Base-by-base conservation (phyloP, 2,888 invertebrate species). In the Panzeria rudis region DNA sequence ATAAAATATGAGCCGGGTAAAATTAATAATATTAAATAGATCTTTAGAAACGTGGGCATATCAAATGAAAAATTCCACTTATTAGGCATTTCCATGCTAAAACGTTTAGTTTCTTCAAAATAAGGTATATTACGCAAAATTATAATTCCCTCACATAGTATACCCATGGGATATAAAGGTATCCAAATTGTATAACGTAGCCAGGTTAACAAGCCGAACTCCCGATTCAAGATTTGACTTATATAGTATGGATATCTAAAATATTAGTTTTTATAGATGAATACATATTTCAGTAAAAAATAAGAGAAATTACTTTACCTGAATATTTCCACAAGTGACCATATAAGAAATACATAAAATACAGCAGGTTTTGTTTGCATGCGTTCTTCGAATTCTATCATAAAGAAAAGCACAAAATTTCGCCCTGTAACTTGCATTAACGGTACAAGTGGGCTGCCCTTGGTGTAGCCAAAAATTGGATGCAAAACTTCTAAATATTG, bases 171-270 rank as follows among this genome's bases (percentile, higher is more conserved):
- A 92, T 98, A 99, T 0, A 98, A 94, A 0, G 97, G 95, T 87
- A 99, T 97, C 98, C 98, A 99, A 77, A 97, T 94, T 0, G 97
- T 96, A 92, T 99, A 98, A 17, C 99, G 94, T 3, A 99, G 93
- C 98, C 98, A 99, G 0, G 97, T 98, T 9, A 99, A 92, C 3
- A 96, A 89, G 61, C 94, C 94, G 41, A 96, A 93, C 82, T 97
- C 95, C 32, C 94, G 95, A 80, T 96, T 95, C 89, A 97, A 94
- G 0, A 97, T 93, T 89, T 96, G 96, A 0, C 96, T 94, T 90
- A 98, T 95, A 93, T 99, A 99, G 93, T 96, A 99, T 0, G 98
- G 98, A 93, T 98, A 99, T 89, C 98, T 97, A 91, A 20, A 93
- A 93, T 17, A 2, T 50, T 50, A 20, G 8, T 17, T 62, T 25